Evolutionary conservation across 2,797 vertebrate genomes (phyloP), one percentile per base, ranked within the genome.

Genomic region (Diceros bicornis): DNA sequence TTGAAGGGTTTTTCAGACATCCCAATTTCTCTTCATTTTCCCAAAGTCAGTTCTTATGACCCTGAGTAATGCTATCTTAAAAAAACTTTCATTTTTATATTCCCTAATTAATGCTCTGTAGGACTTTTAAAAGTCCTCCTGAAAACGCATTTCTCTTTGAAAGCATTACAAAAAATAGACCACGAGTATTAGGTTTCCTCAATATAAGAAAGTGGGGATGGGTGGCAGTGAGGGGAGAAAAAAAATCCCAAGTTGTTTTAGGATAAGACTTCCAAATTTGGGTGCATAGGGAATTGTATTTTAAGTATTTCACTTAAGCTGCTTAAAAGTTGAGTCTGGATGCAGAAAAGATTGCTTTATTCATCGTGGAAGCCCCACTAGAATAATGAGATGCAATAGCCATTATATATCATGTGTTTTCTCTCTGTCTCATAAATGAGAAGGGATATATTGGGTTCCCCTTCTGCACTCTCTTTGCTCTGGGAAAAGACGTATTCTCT

Each of bases 61-160:
- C 62, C 29, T 94, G 52, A 69, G 32, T 82, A 91, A 95, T 71
- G n/a, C 37, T 84, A 3, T 88, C 84, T 93, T 85, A 71, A 55
- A 89, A 78, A 71, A 59, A 14, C 16, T 8, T 91, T 91, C 21
- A 87, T 93, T 95, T 96, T 95, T 50, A 37, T 91, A n/a, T 89
- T 93, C 6, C 21, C 34, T 74, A 59, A 91, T 95, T 91, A 93
- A 89, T 68, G 37, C 12, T 86, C 18, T 25, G 75, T 68, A 57
- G 37, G 47, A 20, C 32, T 84, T 95, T 97, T 34, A 83, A 97
- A 94, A 93, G 29, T 77, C 50, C 27, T 62, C 29, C 44, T 72
- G 25, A 94, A 95, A 59, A 59, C 72, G 23, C 21, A 86, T 81
- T 97, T 96, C 50, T 91, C 59, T 75, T 68, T 74, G 57, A 96